Evolutionary conservation across 1,140 invertebrate species (phyloP).

Genomic region (Pseudomyrmex pallidus): DNA sequence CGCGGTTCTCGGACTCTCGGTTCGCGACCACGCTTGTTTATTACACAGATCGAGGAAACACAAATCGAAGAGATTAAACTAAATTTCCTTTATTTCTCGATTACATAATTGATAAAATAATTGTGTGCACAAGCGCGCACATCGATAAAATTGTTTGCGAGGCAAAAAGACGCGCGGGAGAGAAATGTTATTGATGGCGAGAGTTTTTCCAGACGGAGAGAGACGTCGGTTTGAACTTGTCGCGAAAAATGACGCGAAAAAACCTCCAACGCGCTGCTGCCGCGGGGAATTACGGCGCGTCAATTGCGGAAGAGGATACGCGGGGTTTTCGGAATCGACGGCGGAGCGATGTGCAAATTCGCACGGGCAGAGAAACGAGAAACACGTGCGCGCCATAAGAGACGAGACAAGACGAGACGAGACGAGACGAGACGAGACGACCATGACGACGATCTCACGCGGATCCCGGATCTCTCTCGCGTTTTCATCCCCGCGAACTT

Average conservation of each 20-base stretch:
- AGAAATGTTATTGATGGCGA: constrained; percentile 15
- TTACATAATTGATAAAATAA: background rate
- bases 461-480: constrained; percentile 39
- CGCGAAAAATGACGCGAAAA: background rate
- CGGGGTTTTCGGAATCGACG: background rate
- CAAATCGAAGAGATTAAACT: background rate
- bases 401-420: no score
- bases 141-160: background rate
- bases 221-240: background rate
- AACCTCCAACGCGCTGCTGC: background rate
- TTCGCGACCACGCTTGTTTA: background rate
- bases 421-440: background rate
- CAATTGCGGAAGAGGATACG: background rate
- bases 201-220: background rate
- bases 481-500: background rate
- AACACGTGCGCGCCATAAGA: constrained; percentile 61
- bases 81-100: no score
- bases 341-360: background rate
- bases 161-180: background rate
- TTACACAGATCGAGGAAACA: background rate
- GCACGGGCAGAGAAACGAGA: background rate
- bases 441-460: constrained; percentile 50
- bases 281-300: background rate
- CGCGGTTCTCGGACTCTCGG: background rate
- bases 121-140: background rate